Evolutionary conservation across 1,140 invertebrate species (phyloP).

Genomic region (Metopolophium dirhodum): DNA sequence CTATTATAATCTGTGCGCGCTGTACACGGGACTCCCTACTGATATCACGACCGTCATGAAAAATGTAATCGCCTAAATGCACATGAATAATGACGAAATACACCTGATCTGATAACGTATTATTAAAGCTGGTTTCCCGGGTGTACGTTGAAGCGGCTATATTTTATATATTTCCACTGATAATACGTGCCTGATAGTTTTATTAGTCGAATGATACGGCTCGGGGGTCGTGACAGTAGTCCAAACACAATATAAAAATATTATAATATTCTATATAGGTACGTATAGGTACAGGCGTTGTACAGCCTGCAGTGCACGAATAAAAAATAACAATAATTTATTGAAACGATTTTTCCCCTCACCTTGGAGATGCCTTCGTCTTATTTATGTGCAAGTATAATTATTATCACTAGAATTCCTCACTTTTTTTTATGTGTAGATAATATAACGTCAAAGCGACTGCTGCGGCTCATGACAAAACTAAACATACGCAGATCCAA

Average conservation of each 20-base stretch:
- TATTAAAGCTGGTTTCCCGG: conserved; percentile 46
- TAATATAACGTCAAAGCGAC: neutral
- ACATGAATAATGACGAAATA: conserved; percentile 53
- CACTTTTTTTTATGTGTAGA: neutral
- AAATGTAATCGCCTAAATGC: conserved; percentile 54
- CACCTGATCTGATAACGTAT: conserved; percentile 54
- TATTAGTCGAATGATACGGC: conserved; percentile 44
- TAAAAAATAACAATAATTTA: conserved; percentile 23
- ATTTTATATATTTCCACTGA: conserved; percentile 53
- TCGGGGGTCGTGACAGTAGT: conserved; percentile 45
- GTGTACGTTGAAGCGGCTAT: neutral
- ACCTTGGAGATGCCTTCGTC: neutral
- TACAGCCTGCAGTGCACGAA: neutral
- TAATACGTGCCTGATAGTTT: conserved; percentile 57
- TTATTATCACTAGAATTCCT: conserved; percentile 36
- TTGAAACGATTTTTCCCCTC: neutral
- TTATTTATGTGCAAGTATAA: conserved; percentile 1
- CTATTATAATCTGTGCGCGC: neutral
- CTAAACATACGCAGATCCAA: neutral
- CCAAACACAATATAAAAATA: conserved; percentile 3
- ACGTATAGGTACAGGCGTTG: no score
- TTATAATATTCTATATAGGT: conserved; percentile 8
- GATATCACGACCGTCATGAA: conserved; percentile 47
- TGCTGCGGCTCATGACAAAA: neutral
- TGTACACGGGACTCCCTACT: conserved; percentile 41